phyloP scores from a whole-genome alignment of 2,797 vertebrate species.

The Remorina albescens region DNA sequence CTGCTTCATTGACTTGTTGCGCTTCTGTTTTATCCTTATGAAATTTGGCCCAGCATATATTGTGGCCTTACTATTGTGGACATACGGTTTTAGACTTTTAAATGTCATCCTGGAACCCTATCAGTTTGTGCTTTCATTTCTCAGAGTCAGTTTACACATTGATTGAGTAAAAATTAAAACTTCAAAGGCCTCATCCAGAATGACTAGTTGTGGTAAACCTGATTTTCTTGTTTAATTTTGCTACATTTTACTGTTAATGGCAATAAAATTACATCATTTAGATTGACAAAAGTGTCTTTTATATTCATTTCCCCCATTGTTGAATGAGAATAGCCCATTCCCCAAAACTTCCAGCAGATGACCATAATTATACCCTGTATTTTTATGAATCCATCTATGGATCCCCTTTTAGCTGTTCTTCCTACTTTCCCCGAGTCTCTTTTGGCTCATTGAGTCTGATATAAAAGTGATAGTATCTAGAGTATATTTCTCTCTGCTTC shows the following conservation, averaged over 20 bases:
- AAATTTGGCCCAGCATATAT: background rate
- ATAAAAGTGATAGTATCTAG: constrained; percentile 20
- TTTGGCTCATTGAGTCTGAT: constrained; percentile 10
- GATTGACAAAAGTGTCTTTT: background rate
- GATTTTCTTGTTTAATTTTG: background rate
- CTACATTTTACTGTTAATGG: background rate
- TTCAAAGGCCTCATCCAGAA: background rate
- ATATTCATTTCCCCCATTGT: constrained; percentile 1
- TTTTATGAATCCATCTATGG: constrained; percentile 21
- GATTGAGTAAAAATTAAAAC: background rate
- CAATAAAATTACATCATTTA: background rate
- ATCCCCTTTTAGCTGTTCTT: constrained; percentile 2
- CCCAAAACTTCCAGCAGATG: constrained; percentile 14
- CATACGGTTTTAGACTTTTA: background rate
- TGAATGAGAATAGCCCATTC: constrained; percentile 1
- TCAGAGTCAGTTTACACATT: background rate
- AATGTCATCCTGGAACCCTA: background rate
- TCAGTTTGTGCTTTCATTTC: background rate
- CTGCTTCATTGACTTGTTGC: background rate
- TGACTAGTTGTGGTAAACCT: background rate
- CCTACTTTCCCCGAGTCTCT: background rate
- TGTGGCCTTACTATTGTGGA: background rate
- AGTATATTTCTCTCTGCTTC: constrained; percentile 13
- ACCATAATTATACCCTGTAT: background rate
- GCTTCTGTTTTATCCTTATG: background rate